Evolutionary conservation across 2,888 invertebrate genomes (phyloP), one percentile per base, ranked within the genome.

Genomic region (Masnerella sp.): DNA sequence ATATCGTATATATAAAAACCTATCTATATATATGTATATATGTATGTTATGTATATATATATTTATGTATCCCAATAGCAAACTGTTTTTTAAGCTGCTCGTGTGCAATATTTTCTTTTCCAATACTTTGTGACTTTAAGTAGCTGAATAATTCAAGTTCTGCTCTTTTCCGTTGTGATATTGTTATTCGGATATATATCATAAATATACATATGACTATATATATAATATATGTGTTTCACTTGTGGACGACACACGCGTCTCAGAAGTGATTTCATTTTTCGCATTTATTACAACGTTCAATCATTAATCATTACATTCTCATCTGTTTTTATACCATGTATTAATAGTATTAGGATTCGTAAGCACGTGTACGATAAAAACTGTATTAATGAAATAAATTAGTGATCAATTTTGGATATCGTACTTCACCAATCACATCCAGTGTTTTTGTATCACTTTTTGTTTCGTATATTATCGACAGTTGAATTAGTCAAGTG

Each of bases 301-400:
- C 28, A 52, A 20, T 59, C 52, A 59, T 59, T 52, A 52, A 59
- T 68, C 68, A 68, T 67, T 58, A 49, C 49, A 67, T 58, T 56
- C 36, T 56, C 58, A 68, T 58, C 58, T 68, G 67, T 68, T 68
- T 68, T 68, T 68, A 68, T 68, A 68, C 58, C 51, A 68, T 58
- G 43, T 58, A 68, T 59, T 58, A 58, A 68, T 58, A 49, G 51
- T 49, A 38, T 34, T 58, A 49, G 42, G 28, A 58, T 67, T 67
- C 67, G 40, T 49, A 67, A 67, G 40, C 45, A 65, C 30, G 49
- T 68, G 68, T 68, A 68, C 40, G 65, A 65, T 65, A 49, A 32
- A n/a, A 68, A 68, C 58, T 68, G 51, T 68, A 68, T 68, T 28
- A 58, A 68, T 68, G 49, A 68, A n/a, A 68, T 68, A 68, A 68